Conservation (phyloP, 2,797 vertebrate species). For the Poeciliopsis gracilis region DNA sequence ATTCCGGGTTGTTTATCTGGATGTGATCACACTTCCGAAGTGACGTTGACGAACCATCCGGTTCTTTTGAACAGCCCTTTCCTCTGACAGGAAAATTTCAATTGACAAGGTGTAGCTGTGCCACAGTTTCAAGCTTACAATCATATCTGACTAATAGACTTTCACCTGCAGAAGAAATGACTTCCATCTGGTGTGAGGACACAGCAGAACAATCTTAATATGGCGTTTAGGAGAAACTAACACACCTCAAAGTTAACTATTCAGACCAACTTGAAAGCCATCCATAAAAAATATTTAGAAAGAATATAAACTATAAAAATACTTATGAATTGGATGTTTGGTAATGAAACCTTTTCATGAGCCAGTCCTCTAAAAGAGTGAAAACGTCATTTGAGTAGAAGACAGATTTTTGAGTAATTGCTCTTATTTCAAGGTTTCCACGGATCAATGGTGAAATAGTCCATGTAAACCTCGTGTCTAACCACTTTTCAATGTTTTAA, state of each 20-base stretch:
- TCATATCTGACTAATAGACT: neutral
- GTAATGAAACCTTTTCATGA: neutral
- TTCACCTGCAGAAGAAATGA: neutral
- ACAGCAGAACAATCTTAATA: neutral
- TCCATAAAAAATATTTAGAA: neutral
- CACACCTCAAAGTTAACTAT: neutral
- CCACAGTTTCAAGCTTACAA: neutral
- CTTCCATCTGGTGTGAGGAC: neutral
- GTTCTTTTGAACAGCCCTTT: too few species aligned
- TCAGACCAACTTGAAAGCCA: neutral
- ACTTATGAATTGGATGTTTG: neutral
- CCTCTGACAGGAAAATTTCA: too few species aligned
- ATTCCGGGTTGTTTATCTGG: neutral
- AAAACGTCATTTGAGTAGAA: neutral
- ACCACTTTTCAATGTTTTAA: neutral
- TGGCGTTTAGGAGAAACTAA: neutral
- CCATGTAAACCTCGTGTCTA: neutral
- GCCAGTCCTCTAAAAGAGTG: neutral
- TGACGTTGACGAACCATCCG: too few species aligned
- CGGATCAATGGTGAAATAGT: neutral
- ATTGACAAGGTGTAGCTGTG: neutral
- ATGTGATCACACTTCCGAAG: neutral
- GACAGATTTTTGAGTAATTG: neutral
- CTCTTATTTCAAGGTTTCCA: neutral
- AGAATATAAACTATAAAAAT: neutral